Base-by-base conservation (phyloP, 2,888 invertebrate species). In the Tenthredo scrophulariae region DNA sequence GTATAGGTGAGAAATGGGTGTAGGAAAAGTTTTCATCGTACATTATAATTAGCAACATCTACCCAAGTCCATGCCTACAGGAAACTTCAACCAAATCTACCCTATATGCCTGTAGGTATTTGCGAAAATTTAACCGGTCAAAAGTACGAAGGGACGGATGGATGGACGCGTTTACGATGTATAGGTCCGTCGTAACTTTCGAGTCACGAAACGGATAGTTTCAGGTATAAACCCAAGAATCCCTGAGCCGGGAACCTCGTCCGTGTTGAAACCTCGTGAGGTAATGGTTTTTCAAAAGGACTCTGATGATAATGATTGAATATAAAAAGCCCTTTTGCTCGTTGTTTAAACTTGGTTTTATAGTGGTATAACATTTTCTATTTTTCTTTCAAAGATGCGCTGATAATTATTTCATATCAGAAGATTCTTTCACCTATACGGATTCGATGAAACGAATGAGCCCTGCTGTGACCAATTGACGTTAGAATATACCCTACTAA, bases 171-270 rank as follows among this genome's bases (percentile, higher is more conserved):
- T 74, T 74, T 74, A 74, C 43, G 74, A 74, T 74, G 54, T 54
- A 74, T 26, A 74, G 74, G 43, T 74, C 43, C 54, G 10, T 77
- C 77, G 29, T 74, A 74, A 74, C 43, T 26, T 46, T 74, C 26
- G 74, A 74, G 74, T 43, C 74, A 74, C 22, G 40, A 18, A 43
- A 26, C 74, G 43, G 43, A 74, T 74, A 74, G 74, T 74, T 74
- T 13, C 74, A 77, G 29, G 54, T 77, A 77, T 77, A 77, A 77
- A 74, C 74, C 43, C 43, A 9, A 74, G 40, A 43, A 74, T 74
- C 74, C 74, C 74, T 74, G 18, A 74, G 40, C 43, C 74, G 26
- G 13, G 33, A 33, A 67, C 18, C 67, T 67, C 67, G 29, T 67
- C 67, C 67, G 15, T 33, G 67, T 43, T 74, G 74, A 43, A 74